Conservation (phyloP, 2,888 invertebrate genomes). For the Spicauda simplicius region DNA sequence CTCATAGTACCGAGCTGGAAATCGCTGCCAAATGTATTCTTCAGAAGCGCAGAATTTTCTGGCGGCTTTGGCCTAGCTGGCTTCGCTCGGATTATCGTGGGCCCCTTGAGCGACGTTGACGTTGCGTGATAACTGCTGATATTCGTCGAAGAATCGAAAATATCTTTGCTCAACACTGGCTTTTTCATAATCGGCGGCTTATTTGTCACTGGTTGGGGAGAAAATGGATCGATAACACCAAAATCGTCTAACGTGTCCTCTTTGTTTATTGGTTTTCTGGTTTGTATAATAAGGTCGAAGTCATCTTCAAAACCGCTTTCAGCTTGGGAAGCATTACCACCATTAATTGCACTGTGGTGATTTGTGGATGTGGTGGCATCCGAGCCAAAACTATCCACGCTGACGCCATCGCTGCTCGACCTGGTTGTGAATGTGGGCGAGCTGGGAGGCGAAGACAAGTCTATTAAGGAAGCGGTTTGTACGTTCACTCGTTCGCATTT, state of each 20-base stretch:
- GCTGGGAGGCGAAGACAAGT: slow-evolving; percentile 89
- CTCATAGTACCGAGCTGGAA: slow-evolving; percentile 68
- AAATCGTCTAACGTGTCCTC: slow-evolving; percentile 82
- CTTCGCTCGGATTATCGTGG: slow-evolving; percentile 91
- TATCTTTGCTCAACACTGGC: slow-evolving; percentile 86
- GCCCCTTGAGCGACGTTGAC: slow-evolving; percentile 79
- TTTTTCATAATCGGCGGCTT: slow-evolving; percentile 76
- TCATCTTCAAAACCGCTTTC: slow-evolving; percentile 94
- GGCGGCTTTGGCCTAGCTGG: slow-evolving; percentile 85
- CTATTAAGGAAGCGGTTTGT: slow-evolving; percentile 86
- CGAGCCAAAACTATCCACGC: slow-evolving; percentile 90
- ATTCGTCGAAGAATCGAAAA: slow-evolving; percentile 86
- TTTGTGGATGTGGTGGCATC: slow-evolving; percentile 86
- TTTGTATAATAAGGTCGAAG: slow-evolving; percentile 87
- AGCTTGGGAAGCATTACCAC: slow-evolving; percentile 88
- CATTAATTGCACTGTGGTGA: slow-evolving; percentile 81
- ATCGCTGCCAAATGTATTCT: slow-evolving; percentile 65
- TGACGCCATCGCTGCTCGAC: slow-evolving; percentile 90
- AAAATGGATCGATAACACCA: slow-evolving; percentile 83
- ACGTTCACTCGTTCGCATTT: slow-evolving; percentile 77
- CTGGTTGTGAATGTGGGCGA: slow-evolving; percentile 90
- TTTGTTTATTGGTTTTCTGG: slow-evolving; percentile 68
- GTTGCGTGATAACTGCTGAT: slow-evolving; percentile 55
- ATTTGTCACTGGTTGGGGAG: slow-evolving; percentile 65
- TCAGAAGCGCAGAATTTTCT: slow-evolving; percentile 73